Evolutionary conservation across 2,797 vertebrate species (phyloP), one percentile per base, ranked within the genome.

Genomic region (Xenopus petersii): DNA sequence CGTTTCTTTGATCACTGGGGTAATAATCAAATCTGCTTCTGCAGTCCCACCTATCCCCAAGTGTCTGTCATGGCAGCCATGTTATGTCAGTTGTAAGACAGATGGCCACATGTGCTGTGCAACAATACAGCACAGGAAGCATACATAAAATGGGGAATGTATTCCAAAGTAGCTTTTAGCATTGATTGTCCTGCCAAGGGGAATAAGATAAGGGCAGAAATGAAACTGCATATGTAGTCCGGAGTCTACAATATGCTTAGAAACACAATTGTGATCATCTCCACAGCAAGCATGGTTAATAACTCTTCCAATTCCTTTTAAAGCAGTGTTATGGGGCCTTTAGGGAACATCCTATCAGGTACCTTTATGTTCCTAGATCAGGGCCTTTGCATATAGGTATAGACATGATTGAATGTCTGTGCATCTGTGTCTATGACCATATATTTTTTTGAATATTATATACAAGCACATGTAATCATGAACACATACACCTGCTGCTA

Each of bases 31-130:
- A 60, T 60, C 59, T 73, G 64, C 59, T 33, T 69, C 61, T 69
- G 13, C 42, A 56, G 24, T n/a, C 65, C 64, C 7, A 26, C 65
- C 60, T 64, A 47, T 72, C 47, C 55, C 24, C 46, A 6, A 69
- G 70, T 54, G 65, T n/a, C 30, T 59, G 70, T 64, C 70, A 73
- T 59, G 65, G 70, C 70, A 78, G 51, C 60, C 71, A 69, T 68
- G 60, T n/a, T 66, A 55, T 73, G 75, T 78, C 75, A 78, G 60
- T 73, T 64, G 60, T 67, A 73, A 78, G 75, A 78, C 75, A 78
- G 70, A 78, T 78, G 75, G 61, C 24, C 64, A 73, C 65, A 71
- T 63, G 70, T 69, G 75, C 70, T 16, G 56, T 26, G 68, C 63
- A 62, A n/a, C 21, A 59, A 73, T 64, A 68, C 47, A 67, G 59